Conservation (phyloP, 1,140 invertebrate species). For the Calephelis virginiensis region DNA sequence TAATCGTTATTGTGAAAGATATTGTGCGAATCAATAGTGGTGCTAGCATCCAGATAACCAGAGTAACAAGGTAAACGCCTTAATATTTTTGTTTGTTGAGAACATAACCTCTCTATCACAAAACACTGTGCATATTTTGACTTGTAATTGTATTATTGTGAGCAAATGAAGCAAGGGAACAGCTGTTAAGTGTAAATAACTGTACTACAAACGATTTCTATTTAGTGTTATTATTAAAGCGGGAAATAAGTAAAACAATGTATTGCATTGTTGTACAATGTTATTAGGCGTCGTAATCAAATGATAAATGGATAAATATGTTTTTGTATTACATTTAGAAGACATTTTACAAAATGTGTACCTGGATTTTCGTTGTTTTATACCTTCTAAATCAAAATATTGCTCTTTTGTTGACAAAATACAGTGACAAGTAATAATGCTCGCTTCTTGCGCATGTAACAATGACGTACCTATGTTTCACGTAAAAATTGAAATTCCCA, state of each 20-base stretch:
- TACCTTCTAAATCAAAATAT: too few relatives aligned
- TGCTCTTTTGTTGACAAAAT: too few relatives aligned
- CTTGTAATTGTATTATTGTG: conserved; percentile 1
- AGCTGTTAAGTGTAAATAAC: background rate
- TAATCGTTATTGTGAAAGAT: conserved; percentile 60
- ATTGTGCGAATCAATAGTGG: conserved; percentile 66
- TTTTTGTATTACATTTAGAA: background rate
- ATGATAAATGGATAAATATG: background rate
- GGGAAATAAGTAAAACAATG: background rate
- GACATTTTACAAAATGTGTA: too few relatives aligned
- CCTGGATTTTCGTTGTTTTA: background rate
- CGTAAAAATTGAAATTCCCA: too few relatives aligned
- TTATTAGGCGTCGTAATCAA: conserved; percentile 7
- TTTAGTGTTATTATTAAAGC: background rate
- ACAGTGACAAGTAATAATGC: too few relatives aligned
- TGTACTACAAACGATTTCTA: background rate
- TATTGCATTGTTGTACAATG: background rate
- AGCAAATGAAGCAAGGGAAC: background rate
- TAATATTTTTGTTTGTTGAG: conserved; percentile 76
- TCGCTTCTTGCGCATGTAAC: too few relatives aligned
- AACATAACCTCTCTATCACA: conserved; percentile 67
- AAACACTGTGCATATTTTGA: conserved; percentile 22
- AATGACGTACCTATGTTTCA: too few relatives aligned
- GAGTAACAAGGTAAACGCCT: conserved; percentile 74
- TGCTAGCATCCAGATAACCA: conserved; percentile 56